Conservation (phyloP, 2,888 invertebrate genomes). For the Aphodius granarius region DNA sequence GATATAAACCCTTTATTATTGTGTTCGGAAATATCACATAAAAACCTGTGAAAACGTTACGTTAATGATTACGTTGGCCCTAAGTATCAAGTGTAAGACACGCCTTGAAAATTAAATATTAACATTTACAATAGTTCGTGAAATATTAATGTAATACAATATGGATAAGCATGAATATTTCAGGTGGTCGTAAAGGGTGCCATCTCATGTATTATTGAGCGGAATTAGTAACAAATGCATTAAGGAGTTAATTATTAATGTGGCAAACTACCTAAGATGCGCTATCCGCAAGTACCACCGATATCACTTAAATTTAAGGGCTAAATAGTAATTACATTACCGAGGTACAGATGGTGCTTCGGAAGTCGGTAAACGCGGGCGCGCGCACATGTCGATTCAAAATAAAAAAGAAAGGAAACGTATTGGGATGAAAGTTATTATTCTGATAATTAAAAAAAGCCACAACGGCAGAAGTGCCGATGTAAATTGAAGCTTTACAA, state of each 20-base stretch:
- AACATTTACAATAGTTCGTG: not conserved
- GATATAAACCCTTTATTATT: not conserved
- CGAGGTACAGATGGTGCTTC: not conserved
- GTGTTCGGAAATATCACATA: not conserved
- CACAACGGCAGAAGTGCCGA: not conserved
- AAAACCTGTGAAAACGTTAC: not conserved
- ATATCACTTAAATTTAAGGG: not conserved
- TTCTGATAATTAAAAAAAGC: conserved; percentile 9
- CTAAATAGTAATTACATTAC: not conserved
- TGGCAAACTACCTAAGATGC: not conserved
- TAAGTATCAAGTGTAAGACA: not conserved
- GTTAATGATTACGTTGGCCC: not conserved
- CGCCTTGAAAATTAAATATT: not conserved
- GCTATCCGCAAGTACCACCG: not conserved
- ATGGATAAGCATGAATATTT: not conserved
- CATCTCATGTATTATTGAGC: not conserved
- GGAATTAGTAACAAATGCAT: not conserved
- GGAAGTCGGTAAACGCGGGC: not conserved
- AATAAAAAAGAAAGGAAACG: not conserved
- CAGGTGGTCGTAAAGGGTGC: not conserved
- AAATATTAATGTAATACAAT: not conserved
- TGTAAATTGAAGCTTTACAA: conserved; percentile 14
- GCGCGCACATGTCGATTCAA: not conserved
- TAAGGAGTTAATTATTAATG: not conserved
- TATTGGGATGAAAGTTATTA: conserved; percentile 4